Evolutionary conservation across 2,888 invertebrate genomes (phyloP).

Genomic region (Ptychoptera contaminata): DNA sequence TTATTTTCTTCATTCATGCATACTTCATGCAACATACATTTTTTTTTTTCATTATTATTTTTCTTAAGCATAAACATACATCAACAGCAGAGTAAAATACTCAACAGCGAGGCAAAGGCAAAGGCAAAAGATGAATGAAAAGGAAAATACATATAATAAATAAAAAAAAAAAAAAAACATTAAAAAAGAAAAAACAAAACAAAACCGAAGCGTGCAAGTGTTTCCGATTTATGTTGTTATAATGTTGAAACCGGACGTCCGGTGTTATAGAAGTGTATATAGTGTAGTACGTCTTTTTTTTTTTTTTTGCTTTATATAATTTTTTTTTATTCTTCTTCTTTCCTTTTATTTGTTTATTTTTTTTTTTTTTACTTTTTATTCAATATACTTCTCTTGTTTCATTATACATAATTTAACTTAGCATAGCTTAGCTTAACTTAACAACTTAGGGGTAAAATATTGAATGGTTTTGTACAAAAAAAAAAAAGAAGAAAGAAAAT

Average conservation of each 20-base stretch:
- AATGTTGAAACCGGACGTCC: constrained; percentile 10
- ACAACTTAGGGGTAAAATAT: too few species aligned
- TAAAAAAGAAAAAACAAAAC: background rate
- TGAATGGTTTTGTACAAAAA: too few species aligned
- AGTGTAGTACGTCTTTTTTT: background rate
- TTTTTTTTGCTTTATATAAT: background rate
- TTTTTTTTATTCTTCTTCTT: constrained; percentile 2
- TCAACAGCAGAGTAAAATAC: too few species aligned
- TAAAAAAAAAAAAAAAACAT: background rate
- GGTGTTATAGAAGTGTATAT: constrained; percentile 1
- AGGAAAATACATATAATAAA: background rate
- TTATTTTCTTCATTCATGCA: too few species aligned
- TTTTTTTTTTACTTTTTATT: constrained; percentile 1
- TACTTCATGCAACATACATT: too few species aligned
- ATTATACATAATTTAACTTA: too few species aligned
- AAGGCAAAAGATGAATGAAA: background rate
- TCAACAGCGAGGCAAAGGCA: background rate
- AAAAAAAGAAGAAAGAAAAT: too few species aligned
- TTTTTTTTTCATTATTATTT: too few species aligned
- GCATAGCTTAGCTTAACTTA: too few species aligned
- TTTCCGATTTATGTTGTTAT: constrained; percentile 10
- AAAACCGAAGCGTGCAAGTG: constrained; percentile 9
- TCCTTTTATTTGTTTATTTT: background rate
- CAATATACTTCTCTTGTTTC: background rate
- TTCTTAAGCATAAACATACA: too few species aligned